Conservation (phyloP, 2,113 vertebrate genomes). For the Eurypyga helias region DNA sequence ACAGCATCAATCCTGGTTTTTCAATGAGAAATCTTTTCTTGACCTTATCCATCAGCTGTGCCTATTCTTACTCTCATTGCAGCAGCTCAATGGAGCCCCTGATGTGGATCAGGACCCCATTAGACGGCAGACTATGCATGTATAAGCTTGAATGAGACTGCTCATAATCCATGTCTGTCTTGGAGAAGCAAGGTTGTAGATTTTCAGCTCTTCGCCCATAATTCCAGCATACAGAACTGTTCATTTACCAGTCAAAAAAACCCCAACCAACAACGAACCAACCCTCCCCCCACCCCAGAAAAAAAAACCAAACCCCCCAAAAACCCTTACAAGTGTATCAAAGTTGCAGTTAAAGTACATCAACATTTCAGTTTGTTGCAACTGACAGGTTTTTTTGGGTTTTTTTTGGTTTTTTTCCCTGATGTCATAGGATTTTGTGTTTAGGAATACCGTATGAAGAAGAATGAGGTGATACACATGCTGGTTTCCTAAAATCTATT, state of each 20-base stretch:
- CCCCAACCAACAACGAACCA: background rate
- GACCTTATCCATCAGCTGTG: background rate
- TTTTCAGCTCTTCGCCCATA: background rate
- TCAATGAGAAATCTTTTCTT: background rate
- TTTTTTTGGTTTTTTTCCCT: background rate
- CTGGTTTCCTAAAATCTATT: background rate
- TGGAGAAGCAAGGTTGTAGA: background rate
- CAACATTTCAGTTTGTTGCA: background rate
- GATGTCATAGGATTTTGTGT: background rate
- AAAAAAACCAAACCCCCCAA: accelerated
- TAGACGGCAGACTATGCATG: background rate
- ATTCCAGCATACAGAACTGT: background rate
- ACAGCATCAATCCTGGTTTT: background rate
- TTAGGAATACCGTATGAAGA: background rate
- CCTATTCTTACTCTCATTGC: background rate
- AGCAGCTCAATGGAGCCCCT: background rate
- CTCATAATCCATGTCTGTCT: background rate
- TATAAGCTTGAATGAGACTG: background rate
- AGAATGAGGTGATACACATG: background rate
- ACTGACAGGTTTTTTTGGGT: background rate
- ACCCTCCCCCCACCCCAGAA: too few relatives aligned
- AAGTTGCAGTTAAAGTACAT: background rate
- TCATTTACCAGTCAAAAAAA: background rate
- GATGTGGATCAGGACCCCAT: background rate
- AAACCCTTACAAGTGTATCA: background rate